Evolutionary conservation across 2,888 invertebrate genomes (phyloP).

Genomic region (Adelphocoris suturalis): DNA sequence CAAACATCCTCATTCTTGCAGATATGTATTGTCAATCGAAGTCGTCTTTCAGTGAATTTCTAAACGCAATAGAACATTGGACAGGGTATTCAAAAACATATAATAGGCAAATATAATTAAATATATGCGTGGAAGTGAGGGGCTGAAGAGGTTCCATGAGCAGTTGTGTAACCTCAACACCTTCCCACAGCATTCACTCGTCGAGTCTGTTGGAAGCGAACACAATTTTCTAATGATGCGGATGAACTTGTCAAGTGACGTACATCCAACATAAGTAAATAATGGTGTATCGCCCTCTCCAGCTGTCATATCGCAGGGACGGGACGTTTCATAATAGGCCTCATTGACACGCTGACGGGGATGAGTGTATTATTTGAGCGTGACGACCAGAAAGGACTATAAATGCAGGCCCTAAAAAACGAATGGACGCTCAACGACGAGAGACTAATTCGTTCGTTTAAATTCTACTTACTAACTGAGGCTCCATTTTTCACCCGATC

Average conservation of each 20-base stretch:
- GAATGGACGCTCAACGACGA: neutral
- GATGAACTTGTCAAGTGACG: neutral
- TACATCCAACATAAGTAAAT: neutral
- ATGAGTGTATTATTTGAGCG: conserved; percentile 36
- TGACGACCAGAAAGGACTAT: conserved; percentile 27
- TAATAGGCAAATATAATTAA: too few relatives aligned
- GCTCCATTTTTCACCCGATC: neutral
- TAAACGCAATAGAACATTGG: too few relatives aligned
- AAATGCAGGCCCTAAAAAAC: conserved; percentile 10
- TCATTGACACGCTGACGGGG: conserved; percentile 29
- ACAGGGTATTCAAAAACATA: too few relatives aligned
- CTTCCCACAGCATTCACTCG: neutral
- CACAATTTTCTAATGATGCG: neutral
- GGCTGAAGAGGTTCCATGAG: too few relatives aligned
- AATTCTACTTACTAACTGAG: neutral
- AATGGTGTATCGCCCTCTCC: conserved; percentile 8
- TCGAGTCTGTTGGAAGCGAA: neutral
- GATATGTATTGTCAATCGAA: too few relatives aligned
- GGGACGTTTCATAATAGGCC: conserved; percentile 19
- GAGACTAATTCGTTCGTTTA: conserved; percentile 19
- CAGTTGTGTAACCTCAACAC: neutral
- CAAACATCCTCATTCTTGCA: too few relatives aligned
- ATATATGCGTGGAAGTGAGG: too few relatives aligned
- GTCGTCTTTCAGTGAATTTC: too few relatives aligned
- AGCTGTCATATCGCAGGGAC: conserved; percentile 18